Conservation (phyloP, 2,113 vertebrate species). For the Eolophus roseicapilla region DNA sequence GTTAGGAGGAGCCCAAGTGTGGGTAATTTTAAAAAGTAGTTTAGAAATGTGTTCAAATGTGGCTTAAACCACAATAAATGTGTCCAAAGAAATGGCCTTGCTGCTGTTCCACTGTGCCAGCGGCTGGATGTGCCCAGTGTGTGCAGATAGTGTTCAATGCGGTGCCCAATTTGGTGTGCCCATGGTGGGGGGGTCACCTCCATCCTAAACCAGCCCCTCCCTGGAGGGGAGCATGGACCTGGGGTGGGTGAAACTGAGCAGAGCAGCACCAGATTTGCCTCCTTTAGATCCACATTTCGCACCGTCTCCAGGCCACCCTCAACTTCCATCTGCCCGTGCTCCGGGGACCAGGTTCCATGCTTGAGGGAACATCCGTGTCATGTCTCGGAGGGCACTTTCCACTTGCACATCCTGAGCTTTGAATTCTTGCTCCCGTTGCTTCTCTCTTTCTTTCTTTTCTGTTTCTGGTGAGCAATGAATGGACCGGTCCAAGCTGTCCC, state of each 20-base stretch:
- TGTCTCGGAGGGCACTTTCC: not conserved
- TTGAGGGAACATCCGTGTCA: not conserved
- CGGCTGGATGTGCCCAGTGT: accelerated
- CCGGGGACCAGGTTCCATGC: accelerated
- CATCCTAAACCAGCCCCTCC: not conserved
- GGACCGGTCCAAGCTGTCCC: not conserved
- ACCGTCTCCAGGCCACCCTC: not conserved
- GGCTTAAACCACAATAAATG: not conserved
- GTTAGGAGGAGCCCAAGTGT: not conserved
- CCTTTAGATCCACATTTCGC: accelerated
- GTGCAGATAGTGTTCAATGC: not conserved
- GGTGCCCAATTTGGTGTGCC: not conserved
- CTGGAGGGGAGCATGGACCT: accelerated
- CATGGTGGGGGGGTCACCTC: not conserved
- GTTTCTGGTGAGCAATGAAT: not conserved
- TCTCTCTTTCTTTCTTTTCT: too few relatives aligned
- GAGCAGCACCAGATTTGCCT: not conserved
- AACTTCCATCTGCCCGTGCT: accelerated
- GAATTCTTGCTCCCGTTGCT: accelerated
- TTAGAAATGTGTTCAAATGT: not conserved
- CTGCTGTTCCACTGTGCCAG: accelerated
- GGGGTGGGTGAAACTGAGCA: accelerated
- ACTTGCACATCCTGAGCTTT: not conserved
- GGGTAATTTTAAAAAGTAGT: not conserved
- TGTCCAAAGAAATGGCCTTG: accelerated